phyloP scores from a whole-genome alignment of 2,888 invertebrate genomes.

The Lagria hirta region DNA sequence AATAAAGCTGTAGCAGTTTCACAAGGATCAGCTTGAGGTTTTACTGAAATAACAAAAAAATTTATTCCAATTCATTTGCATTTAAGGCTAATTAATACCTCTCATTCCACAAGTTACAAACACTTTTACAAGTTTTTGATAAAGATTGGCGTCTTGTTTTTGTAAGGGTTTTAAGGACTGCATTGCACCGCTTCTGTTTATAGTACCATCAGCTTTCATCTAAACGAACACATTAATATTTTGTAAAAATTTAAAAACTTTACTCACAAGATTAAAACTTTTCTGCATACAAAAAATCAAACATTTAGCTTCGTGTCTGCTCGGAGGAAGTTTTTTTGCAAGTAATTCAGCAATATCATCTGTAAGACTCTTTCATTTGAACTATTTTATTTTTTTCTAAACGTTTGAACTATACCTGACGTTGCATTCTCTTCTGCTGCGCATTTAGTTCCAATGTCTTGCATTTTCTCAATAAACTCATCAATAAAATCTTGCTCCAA shows the following conservation, averaged over 20 bases:
- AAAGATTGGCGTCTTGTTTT: slow-evolving; percentile 30
- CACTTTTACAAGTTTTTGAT: slow-evolving; percentile 28
- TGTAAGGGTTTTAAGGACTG: slow-evolving; percentile 29
- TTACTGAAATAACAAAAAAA: slow-evolving; percentile 29
- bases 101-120: slow-evolving; percentile 22
- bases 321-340: slow-evolving; percentile 28
- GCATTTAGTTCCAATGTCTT: slow-evolving; percentile 35
- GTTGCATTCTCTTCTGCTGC: slow-evolving; percentile 36
- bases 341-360: slow-evolving; percentile 33
- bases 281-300: slow-evolving; percentile 35
- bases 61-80: not conserved
- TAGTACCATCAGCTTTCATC: slow-evolving; percentile 30
- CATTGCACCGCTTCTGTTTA: slow-evolving; percentile 29
- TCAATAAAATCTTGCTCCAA: slow-evolving; percentile 33
- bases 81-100: slow-evolving; percentile 6
- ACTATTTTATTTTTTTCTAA: not conserved
- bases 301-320: slow-evolving; percentile 34
- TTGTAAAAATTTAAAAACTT: slow-evolving; percentile 3
- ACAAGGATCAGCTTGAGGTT: slow-evolving; percentile 35
- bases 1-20: slow-evolving; percentile 32
- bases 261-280: slow-evolving; percentile 31
- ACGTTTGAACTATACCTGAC: slow-evolving; percentile 29
- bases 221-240: slow-evolving; percentile 11
- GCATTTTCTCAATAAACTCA: slow-evolving; percentile 34
- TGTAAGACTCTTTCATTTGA: slow-evolving; percentile 14